Conservation (phyloP, 37 sponge, comb jelly and placozoan genomes). For the Aphrocallistes beatrix region DNA sequence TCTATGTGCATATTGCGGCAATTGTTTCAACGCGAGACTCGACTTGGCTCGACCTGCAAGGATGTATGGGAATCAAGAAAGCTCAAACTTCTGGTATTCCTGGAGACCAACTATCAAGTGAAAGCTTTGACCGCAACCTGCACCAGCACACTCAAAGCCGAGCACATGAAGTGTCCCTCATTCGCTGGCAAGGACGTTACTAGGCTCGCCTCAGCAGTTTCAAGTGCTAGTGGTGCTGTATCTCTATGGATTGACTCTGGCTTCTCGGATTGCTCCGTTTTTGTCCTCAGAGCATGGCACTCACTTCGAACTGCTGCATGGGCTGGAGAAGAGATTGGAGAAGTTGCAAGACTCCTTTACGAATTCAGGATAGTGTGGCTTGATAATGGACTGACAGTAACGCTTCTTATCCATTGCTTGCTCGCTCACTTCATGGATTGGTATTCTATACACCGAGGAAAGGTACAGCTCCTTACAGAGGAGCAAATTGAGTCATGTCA, state of each 20-base stretch:
- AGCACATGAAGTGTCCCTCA: neutral
- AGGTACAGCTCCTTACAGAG: neutral
- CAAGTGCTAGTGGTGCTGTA: neutral
- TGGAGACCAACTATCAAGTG: neutral
- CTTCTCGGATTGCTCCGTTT: neutral
- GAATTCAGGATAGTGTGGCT: neutral
- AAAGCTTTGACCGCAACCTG: neutral
- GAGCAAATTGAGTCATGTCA: constrained; percentile 17
- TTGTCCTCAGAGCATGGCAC: constrained; percentile 14
- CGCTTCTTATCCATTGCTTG: neutral
- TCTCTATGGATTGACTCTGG: constrained; percentile 10
- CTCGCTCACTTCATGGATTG: neutral
- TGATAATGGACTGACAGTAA: neutral
- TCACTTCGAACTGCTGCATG: constrained; percentile 5
- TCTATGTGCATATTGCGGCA: constrained; percentile 1
- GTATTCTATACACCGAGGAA: neutral
- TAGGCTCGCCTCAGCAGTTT: neutral
- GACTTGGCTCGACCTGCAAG: neutral
- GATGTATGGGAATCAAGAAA: constrained; percentile 12
- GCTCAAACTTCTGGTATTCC: neutral
- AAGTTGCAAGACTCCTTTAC: neutral
- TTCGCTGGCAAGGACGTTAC: constrained; percentile 9
- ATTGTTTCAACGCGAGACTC: neutral
- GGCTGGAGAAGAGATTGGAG: neutral
- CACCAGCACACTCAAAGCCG: constrained; percentile 5